A percentile compares a stretch with the other conserved stretches of the same genome.
Conservation (phyloP, 2,888 invertebrate species). For the Tipula lateralis region DNA sequence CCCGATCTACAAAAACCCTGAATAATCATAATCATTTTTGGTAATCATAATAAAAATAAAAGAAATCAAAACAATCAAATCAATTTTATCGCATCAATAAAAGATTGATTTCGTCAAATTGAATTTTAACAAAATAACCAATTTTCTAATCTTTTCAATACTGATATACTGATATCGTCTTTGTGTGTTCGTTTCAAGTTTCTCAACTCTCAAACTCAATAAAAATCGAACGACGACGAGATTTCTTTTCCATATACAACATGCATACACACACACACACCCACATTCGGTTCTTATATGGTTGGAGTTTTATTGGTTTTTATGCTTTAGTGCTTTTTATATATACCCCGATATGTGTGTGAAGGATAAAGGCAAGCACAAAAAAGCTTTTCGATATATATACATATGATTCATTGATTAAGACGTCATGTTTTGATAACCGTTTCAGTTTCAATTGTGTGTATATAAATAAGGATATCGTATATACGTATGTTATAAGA, state of each 20-base stretch:
- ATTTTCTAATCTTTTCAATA: slow-evolving; percentile 5
- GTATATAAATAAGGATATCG: not conserved
- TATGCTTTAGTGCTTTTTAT: slow-evolving; percentile 24
- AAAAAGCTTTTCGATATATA: too few species aligned
- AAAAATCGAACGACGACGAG: not conserved
- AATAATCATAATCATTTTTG: slow-evolving; percentile 1
- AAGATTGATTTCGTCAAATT: slow-evolving; percentile 24
- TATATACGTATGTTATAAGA: not conserved
- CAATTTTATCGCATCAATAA: not conserved
- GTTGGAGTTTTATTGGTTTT: slow-evolving; percentile 19
- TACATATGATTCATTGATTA: not conserved
- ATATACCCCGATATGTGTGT: not conserved
- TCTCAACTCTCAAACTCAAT: not conserved
- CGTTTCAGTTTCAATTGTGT: not conserved
- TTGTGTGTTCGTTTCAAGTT: not conserved
- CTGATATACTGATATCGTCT: not conserved
- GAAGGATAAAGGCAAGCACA: not conserved
- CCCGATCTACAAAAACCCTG: not conserved
- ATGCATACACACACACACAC: too few species aligned
- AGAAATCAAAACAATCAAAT: slow-evolving; percentile 24
- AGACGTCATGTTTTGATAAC: slow-evolving; percentile 19
- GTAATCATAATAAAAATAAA: slow-evolving; percentile 19
- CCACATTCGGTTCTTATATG: not conserved
- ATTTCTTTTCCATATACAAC: not conserved
- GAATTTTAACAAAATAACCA: slow-evolving; percentile 24